Percentiles rank a stretch among this genome's conserved stretches.
Conservation (phyloP, 2,797 vertebrate genomes). For the Thunnus albacares region DNA sequence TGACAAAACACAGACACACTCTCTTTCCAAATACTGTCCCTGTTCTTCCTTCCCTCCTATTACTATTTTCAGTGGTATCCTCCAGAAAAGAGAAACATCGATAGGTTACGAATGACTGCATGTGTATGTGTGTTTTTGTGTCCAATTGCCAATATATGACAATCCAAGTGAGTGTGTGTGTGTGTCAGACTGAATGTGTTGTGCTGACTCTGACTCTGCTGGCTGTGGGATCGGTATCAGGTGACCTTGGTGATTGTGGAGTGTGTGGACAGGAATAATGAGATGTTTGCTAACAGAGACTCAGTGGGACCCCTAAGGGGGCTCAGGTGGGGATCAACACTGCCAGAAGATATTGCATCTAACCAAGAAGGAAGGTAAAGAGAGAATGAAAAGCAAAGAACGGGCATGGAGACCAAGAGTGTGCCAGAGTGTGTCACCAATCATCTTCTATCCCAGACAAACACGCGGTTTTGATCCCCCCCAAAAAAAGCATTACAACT, state of each 20-base stretch:
- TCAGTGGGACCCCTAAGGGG: slow-evolving; percentile 44
- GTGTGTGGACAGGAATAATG: slow-evolving; percentile 74
- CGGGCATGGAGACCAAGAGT: neutral
- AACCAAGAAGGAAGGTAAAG: slow-evolving; percentile 25
- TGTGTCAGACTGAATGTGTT: slow-evolving; percentile 16
- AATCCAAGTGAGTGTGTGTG: neutral
- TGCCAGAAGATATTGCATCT: slow-evolving; percentile 36
- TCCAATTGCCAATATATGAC: slow-evolving; percentile 6
- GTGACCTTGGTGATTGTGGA: slow-evolving; percentile 76
- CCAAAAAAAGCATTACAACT: slow-evolving; percentile 64
- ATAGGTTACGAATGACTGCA: neutral
- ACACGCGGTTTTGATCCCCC: slow-evolving; percentile 60
- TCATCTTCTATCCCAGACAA: slow-evolving; percentile 55
- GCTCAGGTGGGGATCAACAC: slow-evolving; percentile 42
- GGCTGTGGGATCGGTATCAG: slow-evolving; percentile 40
- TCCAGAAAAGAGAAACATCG: neutral
- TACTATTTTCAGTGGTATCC: neutral
- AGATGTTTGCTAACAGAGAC: slow-evolving; percentile 69
- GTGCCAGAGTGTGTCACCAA: slow-evolving; percentile 43
- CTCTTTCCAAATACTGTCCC: neutral
- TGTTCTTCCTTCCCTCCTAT: neutral
- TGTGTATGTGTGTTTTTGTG: neutral
- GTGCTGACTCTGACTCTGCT: slow-evolving; percentile 58
- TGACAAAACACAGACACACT: slow-evolving; percentile 16
- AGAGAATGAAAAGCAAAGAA: slow-evolving; percentile 34